Conservation (phyloP, 2,888 invertebrate genomes). For the Clivina fossor region DNA sequence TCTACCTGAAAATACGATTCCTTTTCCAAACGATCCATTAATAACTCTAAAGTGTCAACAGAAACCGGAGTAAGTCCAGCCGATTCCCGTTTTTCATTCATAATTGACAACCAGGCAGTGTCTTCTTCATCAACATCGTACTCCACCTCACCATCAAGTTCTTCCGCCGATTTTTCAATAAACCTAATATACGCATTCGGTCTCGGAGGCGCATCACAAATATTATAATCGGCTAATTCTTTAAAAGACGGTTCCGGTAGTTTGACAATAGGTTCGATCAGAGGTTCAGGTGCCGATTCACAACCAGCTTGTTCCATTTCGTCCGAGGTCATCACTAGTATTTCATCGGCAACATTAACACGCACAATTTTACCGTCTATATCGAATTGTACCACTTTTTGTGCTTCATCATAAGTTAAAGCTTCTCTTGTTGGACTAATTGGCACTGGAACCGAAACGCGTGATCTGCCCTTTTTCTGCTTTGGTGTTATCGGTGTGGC, state of each 20-base stretch:
- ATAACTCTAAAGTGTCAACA: constrained; percentile 87
- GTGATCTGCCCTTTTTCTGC: constrained; percentile 60
- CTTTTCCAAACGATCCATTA: constrained; percentile 97
- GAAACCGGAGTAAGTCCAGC: constrained; percentile 75
- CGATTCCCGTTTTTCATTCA: constrained; percentile 80
- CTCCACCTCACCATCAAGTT: constrained; percentile 88
- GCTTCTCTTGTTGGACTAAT: constrained; percentile 66
- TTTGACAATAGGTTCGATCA: constrained; percentile 53
- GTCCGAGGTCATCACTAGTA: constrained; percentile 70
- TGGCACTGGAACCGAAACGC: constrained; percentile 48
- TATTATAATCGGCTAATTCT: constrained; percentile 75
- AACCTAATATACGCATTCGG: constrained; percentile 91
- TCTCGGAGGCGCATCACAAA: constrained; percentile 79
- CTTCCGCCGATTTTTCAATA: constrained; percentile 92
- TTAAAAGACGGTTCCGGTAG: constrained; percentile 71
- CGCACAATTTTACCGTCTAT: constrained; percentile 66
- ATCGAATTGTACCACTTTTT: constrained; percentile 84
- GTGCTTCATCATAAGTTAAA: constrained; percentile 80
- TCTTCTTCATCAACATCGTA: constrained; percentile 99
- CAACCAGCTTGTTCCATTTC: constrained; percentile 49
- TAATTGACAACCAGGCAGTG: constrained; percentile 86
- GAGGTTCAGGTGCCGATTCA: constrained; percentile 24
- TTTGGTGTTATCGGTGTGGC: constrained; percentile 59
- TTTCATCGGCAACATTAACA: constrained; percentile 61
- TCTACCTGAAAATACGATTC: constrained; percentile 90